Percentiles rank a stretch among this genome's conserved stretches.
These are phyloP conservation scores for Drosophila nr. perissopoda DNA, from an alignment of 2,888 invertebrate genomes.

Conservation along the genomic window DNA sequence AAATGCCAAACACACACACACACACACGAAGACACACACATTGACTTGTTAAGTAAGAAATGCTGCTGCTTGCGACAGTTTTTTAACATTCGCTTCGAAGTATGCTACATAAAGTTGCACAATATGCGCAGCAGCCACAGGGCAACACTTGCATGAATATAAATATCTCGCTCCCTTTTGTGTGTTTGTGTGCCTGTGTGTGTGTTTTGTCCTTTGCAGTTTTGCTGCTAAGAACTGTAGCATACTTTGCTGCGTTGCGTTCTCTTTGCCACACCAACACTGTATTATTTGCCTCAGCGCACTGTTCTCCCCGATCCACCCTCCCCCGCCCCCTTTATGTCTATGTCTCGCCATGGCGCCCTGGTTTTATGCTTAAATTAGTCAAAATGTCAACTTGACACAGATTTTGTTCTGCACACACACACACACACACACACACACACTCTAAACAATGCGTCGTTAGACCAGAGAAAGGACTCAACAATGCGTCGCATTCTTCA, in stretches of 20 bases:
- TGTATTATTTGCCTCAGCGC: slow-evolving; percentile 44
- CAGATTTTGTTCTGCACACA: slow-evolving; percentile 38
- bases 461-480: background rate
- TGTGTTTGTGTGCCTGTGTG: slow-evolving; percentile 2
- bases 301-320: background rate
- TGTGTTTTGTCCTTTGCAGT: slow-evolving; percentile 13
- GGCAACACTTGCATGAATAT: slow-evolving; percentile 16
- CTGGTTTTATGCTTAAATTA: slow-evolving; percentile 65
- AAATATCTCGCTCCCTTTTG: slow-evolving; percentile 11
- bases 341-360: slow-evolving; percentile 8
- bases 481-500: slow-evolving; percentile 16
- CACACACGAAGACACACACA: background rate
- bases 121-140: slow-evolving; percentile 61
- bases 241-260: slow-evolving; percentile 52
- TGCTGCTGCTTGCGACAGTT: slow-evolving; percentile 49
- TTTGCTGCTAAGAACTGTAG: slow-evolving; percentile 48
- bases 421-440: background rate
- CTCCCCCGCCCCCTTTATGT: background rate
- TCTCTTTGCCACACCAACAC: slow-evolving; percentile 41
- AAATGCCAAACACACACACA: slow-evolving; percentile 40
- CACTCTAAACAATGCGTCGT: slow-evolving; percentile 29
- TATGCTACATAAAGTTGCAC: slow-evolving; percentile 76
- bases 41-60: slow-evolving; percentile 14
- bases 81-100: slow-evolving; percentile 62
- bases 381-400: slow-evolving; percentile 79